A percentile compares a stretch with the other conserved stretches of the same genome.
phyloP scores from a whole-genome alignment of 2,113 vertebrate genomes.

The Macaca nemestrina region DNA sequence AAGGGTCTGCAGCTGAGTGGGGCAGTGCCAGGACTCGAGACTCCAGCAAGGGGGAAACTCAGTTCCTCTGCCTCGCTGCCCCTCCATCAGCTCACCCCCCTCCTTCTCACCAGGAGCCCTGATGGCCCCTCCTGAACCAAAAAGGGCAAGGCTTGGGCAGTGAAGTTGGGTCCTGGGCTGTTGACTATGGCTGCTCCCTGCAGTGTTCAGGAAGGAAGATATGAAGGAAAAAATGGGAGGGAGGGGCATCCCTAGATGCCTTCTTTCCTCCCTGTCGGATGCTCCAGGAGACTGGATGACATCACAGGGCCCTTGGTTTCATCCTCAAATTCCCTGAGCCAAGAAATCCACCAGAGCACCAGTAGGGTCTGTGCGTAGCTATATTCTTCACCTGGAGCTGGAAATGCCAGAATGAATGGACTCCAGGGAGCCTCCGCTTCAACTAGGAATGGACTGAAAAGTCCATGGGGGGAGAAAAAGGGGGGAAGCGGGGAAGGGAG shows the following conservation, averaged over 20 bases:
- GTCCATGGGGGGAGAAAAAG: accelerated
- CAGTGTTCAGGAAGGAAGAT: background rate
- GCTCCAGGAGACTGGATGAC: background rate
- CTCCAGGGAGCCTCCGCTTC: background rate
- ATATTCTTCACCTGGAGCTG: background rate
- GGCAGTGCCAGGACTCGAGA: background rate
- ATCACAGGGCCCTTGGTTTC: background rate
- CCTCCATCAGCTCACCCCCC: background rate
- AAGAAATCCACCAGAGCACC: background rate
- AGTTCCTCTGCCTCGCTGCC: background rate
- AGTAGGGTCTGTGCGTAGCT: background rate
- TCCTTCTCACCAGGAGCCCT: background rate
- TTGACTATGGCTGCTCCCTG: background rate
- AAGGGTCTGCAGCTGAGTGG: background rate
- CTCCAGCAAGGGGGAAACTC: background rate
- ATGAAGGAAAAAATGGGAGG: background rate
- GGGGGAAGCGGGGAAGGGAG: accelerated
- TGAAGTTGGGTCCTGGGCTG: background rate
- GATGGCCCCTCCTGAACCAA: background rate
- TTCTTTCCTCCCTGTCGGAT: background rate
- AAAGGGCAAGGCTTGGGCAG: background rate
- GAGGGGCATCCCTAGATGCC: accelerated
- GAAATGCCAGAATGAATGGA: background rate
- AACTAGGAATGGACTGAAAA: background rate
- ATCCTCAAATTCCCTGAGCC: background rate